Evolutionary conservation across 2,113 vertebrate species (phyloP), one percentile per base, ranked within the genome.

Genomic region (Varanus salvator): DNA sequence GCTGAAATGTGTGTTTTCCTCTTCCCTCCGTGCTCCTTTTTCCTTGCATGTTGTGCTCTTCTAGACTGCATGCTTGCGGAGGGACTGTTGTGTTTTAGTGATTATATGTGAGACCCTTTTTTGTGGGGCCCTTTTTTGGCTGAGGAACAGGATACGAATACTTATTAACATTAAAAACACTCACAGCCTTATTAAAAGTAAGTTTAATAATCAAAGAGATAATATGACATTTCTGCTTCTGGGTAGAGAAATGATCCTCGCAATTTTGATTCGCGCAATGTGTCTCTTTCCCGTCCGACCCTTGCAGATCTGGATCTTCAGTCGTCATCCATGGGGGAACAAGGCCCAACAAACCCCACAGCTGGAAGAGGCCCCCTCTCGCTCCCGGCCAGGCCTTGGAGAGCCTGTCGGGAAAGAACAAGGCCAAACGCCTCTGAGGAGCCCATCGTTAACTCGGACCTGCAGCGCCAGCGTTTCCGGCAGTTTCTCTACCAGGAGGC

Each of bases 271-370:
- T 21, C 68, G 3, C 52, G 17, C 52, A 29, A 11, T 74, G 34
- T 85, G 17, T 52, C 84, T 72, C 68, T 69, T 60, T 75, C 60
- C 6, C 48, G 60, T 44, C 60, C 4, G 27, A 19, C n/a, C 23
- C 8, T 34, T 87, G 38, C 17, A 89, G 87, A 29, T 17, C 29
- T 44, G 80, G 87, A 89, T n/a, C 80, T 64, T 50, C 80, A 25
- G n/a, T 38, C 66, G 80, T 11, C 54, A 1, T 31, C 87, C 11
- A 6, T 11, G 6, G 6, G 25, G 52, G 85, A 86, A 1, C 52
- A 64, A 29, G 34, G 27, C 5, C 52, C 0, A 6, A 19, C 9
- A 9, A 29, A 60, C 7, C 8, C 25, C 1, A 4, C 52, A 2
- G 14, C 52, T 9, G 71, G 34, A 8, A 71, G 38, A 44, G 12